Percentiles rank a stretch among this genome's conserved stretches.
phyloP scores from a whole-genome alignment of 1,140 invertebrate species.

The Adoxophyes honmai region DNA sequence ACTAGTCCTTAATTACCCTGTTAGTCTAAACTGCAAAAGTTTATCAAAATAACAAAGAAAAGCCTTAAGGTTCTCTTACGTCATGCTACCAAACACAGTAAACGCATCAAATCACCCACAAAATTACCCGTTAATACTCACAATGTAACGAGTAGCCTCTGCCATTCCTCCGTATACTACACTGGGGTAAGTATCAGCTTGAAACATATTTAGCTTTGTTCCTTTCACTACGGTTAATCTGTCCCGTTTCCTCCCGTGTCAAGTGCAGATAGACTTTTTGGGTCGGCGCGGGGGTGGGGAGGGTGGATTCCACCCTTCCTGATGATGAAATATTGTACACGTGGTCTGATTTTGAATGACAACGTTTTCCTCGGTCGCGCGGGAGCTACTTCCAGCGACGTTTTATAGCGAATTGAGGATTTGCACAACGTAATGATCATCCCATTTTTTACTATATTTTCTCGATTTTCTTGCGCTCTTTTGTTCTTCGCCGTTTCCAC shows the following conservation, averaged over 20 bases:
- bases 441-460: slow-evolving; percentile 8
- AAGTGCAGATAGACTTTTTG: slow-evolving; percentile 76
- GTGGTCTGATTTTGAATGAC: slow-evolving; percentile 83
- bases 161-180: slow-evolving; percentile 43
- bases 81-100: neutral
- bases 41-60: neutral
- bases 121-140: neutral
- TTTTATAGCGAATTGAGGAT: slow-evolving; percentile 69
- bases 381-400: slow-evolving; percentile 53
- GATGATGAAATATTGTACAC: slow-evolving; percentile 83
- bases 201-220: slow-evolving; percentile 77
- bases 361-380: slow-evolving; percentile 71
- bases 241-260: slow-evolving; percentile 73
- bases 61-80: neutral
- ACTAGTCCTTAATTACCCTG: neutral
- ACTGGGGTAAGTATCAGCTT: slow-evolving; percentile 63
- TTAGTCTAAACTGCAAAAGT: neutral
- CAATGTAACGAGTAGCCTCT: slow-evolving; percentile 21
- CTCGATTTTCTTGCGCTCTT: neutral
- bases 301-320: slow-evolving; percentile 49
- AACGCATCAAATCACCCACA: neutral
- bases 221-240: slow-evolving; percentile 75
- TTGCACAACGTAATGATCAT: slow-evolving; percentile 56
- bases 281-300: slow-evolving; percentile 45
- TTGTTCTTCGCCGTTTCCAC: neutral